Conservation (phyloP, 2,888 invertebrate species). For the Temnothorax rugatulus region DNA sequence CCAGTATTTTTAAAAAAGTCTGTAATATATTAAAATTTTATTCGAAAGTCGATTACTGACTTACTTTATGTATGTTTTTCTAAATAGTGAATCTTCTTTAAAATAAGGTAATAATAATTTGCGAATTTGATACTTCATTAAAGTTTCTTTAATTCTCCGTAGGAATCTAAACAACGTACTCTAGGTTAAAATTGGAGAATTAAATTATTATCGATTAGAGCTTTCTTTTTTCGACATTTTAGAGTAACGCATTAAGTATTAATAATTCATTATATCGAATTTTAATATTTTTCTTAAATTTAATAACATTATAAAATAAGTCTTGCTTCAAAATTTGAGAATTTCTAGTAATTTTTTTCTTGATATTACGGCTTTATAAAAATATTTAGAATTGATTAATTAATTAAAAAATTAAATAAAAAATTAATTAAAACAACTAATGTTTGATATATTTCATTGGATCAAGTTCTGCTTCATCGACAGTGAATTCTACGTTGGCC, state of each 20-base stretch:
- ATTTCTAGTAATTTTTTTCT: background rate
- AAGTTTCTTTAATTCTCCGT: background rate
- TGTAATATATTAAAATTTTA: background rate
- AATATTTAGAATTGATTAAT: background rate
- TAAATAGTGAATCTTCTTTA: background rate
- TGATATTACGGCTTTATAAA: background rate
- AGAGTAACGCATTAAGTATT: background rate
- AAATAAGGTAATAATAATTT: background rate
- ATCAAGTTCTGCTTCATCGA: conserved; percentile 21
- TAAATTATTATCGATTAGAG: background rate
- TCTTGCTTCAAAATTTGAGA: background rate
- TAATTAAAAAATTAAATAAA: conserved; percentile 23
- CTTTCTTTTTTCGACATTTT: background rate
- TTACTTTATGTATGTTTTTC: background rate
- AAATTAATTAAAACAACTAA: conserved; percentile 10
- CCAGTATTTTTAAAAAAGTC: background rate
- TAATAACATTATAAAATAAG: background rate
- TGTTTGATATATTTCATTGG: background rate
- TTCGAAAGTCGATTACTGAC: background rate
- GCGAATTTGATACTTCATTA: background rate
- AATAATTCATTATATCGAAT: background rate
- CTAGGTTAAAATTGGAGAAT: background rate
- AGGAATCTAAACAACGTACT: background rate
- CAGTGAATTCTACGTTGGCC: background rate
- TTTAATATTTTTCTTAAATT: background rate